Evolutionary conservation across 2,888 invertebrate species (phyloP).

Genomic region (Caenorhabditis sulstoni): DNA sequence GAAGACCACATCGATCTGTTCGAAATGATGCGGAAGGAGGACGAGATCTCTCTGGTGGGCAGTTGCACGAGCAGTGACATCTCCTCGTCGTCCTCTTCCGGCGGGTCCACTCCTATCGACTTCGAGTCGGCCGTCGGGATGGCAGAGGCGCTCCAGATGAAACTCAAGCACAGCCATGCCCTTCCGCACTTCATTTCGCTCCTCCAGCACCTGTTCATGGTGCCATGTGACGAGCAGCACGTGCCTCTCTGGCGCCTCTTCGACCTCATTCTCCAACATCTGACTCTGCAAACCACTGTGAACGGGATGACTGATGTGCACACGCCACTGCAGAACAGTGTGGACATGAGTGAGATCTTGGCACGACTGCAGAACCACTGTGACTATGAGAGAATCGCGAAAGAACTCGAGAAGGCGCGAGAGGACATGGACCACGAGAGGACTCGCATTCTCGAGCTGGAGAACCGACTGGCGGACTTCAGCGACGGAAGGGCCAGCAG

Average conservation of each 20-base stretch:
- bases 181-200: constrained; percentile 94
- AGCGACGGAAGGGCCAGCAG: constrained; percentile 68
- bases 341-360: constrained; percentile 76
- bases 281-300: constrained; percentile 75
- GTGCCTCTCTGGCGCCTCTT: constrained; percentile 94
- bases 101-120: constrained; percentile 74
- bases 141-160: constrained; percentile 85
- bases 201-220: constrained; percentile 89
- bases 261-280: constrained; percentile 93
- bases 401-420: constrained; percentile 69
- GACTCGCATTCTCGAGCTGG: constrained; percentile 71
- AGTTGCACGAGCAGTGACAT: constrained; percentile 80
- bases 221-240: constrained; percentile 90
- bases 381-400: constrained; percentile 75
- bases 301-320: constrained; percentile 70
- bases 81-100: constrained; percentile 60
- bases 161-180: constrained; percentile 90
- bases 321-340: constrained; percentile 62
- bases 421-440: constrained; percentile 72
- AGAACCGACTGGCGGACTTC: constrained; percentile 75
- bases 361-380: constrained; percentile 75
- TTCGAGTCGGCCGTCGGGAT: constrained; percentile 89
- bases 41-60: constrained; percentile 93
- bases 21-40: constrained; percentile 94
- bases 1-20: constrained; percentile 93